Conservation (phyloP, 2,113 vertebrate genomes). For the Hemiscyllium ocellatum region DNA sequence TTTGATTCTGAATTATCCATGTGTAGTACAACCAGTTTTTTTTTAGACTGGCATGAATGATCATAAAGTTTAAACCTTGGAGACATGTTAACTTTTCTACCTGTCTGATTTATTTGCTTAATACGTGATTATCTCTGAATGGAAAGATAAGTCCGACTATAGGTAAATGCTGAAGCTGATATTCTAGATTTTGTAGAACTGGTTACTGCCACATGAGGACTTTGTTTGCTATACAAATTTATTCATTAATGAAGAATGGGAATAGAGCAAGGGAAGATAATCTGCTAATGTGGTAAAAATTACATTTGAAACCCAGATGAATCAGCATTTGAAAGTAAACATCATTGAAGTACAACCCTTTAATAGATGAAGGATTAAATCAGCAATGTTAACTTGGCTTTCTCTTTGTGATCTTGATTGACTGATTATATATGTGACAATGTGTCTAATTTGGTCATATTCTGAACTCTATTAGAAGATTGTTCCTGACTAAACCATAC, state of each 20-base stretch:
- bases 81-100: background rate
- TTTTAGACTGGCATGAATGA: background rate
- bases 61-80: slow-evolving; percentile 18
- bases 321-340: background rate
- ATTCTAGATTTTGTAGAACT: background rate
- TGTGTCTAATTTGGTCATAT: background rate
- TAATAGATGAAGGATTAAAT: background rate
- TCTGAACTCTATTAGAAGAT: background rate
- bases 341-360: background rate
- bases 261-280: background rate
- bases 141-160: background rate
- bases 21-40: background rate
- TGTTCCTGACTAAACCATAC: background rate
- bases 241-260: background rate
- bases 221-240: background rate
- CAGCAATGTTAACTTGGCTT: background rate
- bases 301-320: background rate
- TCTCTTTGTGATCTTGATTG: background rate
- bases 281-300: background rate
- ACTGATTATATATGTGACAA: background rate
- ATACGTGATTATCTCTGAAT: background rate
- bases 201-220: background rate
- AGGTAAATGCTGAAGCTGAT: background rate
- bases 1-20: background rate
- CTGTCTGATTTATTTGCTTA: background rate